Conservation (phyloP, 2,113 vertebrate species). For the Pterophyllum scalare region DNA sequence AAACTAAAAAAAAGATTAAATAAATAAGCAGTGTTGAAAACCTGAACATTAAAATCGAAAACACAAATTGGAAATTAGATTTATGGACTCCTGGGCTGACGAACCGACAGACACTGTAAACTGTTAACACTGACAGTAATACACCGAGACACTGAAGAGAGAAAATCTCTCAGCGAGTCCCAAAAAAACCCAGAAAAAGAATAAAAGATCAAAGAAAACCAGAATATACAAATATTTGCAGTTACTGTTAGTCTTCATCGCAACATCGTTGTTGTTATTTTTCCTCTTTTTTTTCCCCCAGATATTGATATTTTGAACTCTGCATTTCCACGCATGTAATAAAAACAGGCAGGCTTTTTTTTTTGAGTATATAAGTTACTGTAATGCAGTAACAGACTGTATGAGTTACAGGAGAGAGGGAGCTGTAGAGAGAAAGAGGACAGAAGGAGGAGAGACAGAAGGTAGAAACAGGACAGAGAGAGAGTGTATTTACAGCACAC, state of each 20-base stretch:
- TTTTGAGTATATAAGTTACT: slow-evolving; percentile 76
- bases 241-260: slow-evolving; percentile 77
- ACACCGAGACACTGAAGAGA: slow-evolving; percentile 65
- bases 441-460: slow-evolving; percentile 35
- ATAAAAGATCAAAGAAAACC: slow-evolving; percentile 41
- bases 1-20: neutral
- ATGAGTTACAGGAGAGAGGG: slow-evolving; percentile 61
- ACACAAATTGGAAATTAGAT: slow-evolving; percentile 1
- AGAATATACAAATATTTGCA: slow-evolving; percentile 80
- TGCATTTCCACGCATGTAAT: slow-evolving; percentile 79
- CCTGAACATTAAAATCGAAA: slow-evolving; percentile 13
- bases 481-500: slow-evolving; percentile 84
- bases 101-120: slow-evolving; percentile 72
- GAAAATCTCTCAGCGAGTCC: slow-evolving; percentile 33
- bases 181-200: slow-evolving; percentile 34
- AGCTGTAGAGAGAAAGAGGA: slow-evolving; percentile 36
- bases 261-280: slow-evolving; percentile 60
- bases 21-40: neutral
- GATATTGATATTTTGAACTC: slow-evolving; percentile 70
- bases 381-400: slow-evolving; percentile 73
- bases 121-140: slow-evolving; percentile 77
- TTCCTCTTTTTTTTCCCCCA: slow-evolving; percentile 45
- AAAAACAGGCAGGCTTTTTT: slow-evolving; percentile 84
- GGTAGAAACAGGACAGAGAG: slow-evolving; percentile 43
- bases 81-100: slow-evolving; percentile 51